Evolutionary conservation across 2,113 vertebrate genomes (phyloP).

Genomic region (Phaethon lepturus): DNA sequence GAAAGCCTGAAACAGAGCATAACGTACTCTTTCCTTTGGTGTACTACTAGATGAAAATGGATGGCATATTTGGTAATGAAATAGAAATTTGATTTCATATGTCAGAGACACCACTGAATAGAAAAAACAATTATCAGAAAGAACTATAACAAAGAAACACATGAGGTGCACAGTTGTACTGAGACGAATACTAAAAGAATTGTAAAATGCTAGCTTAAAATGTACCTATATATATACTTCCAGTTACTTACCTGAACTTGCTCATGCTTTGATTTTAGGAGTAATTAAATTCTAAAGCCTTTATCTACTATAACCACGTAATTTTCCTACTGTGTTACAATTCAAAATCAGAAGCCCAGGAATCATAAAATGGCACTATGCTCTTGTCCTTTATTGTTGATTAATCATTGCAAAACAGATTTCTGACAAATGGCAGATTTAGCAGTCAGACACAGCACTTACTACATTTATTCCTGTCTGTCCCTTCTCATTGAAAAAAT

Average conservation of each 20-base stretch:
- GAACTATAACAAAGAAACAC: neutral
- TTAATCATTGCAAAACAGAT: neutral
- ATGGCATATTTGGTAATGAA: neutral
- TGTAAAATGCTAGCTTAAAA: neutral
- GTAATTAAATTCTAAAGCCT: neutral
- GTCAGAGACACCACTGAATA: neutral
- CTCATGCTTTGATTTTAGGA: neutral
- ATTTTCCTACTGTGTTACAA: neutral
- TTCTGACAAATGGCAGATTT: neutral
- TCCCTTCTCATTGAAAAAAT: neutral
- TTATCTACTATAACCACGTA: neutral
- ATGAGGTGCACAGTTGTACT: fast-evolving
- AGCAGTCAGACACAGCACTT: neutral
- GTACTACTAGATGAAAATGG: neutral
- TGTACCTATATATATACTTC: neutral
- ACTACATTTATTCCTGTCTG: neutral
- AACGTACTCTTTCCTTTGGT: neutral
- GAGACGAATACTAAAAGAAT: neutral
- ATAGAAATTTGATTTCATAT: neutral
- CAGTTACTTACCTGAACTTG: neutral
- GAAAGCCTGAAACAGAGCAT: neutral
- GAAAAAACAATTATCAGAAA: neutral
- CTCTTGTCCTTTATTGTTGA: neutral
- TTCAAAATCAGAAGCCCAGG: neutral
- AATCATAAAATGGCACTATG: neutral